Percentiles rank a stretch among this genome's conserved stretches.
Conservation (phyloP, 2,888 invertebrate genomes). For the Cephus runcator region DNA sequence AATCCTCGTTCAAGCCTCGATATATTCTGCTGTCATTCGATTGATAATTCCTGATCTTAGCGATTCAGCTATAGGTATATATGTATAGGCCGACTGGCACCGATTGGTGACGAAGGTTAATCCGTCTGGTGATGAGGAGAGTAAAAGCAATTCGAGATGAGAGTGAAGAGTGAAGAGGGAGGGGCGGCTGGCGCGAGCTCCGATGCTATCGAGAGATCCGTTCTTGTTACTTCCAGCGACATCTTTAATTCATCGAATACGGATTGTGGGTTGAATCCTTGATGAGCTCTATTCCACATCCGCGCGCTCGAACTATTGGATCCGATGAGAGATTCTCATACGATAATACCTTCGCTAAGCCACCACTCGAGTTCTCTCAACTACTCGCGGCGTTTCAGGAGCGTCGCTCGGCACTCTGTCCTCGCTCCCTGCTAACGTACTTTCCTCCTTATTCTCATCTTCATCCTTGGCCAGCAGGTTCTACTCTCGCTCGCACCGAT, state of each 20-base stretch:
- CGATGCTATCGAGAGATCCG: constrained; percentile 43
- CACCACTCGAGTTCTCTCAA: constrained; percentile 37
- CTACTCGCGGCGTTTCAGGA: constrained; percentile 14
- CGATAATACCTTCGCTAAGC: constrained; percentile 58
- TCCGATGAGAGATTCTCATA: constrained; percentile 60
- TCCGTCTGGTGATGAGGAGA: constrained; percentile 45
- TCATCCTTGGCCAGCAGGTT: not conserved
- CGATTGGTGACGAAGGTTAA: constrained; percentile 36
- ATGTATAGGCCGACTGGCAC: no score
- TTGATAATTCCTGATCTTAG: no score
- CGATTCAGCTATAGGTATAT: no score
- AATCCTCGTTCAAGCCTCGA: no score
- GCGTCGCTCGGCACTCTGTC: constrained; percentile 21
- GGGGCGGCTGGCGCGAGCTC: constrained; percentile 11
- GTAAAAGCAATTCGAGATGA: constrained; percentile 28
- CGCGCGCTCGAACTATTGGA: constrained; percentile 61
- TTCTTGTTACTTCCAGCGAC: constrained; percentile 62
- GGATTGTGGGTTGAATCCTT: constrained; percentile 63
- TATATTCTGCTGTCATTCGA: no score
- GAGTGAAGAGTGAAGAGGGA: constrained; percentile 23
- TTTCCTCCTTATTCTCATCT: constrained; percentile 18
- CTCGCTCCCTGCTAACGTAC: constrained; percentile 7
- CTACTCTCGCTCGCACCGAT: constrained; percentile 13
- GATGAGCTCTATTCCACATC: constrained; percentile 65
- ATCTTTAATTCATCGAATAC: constrained; percentile 66